Conservation (phyloP, 2,113 vertebrate genomes). For the Nothoprocta pentlandii region DNA sequence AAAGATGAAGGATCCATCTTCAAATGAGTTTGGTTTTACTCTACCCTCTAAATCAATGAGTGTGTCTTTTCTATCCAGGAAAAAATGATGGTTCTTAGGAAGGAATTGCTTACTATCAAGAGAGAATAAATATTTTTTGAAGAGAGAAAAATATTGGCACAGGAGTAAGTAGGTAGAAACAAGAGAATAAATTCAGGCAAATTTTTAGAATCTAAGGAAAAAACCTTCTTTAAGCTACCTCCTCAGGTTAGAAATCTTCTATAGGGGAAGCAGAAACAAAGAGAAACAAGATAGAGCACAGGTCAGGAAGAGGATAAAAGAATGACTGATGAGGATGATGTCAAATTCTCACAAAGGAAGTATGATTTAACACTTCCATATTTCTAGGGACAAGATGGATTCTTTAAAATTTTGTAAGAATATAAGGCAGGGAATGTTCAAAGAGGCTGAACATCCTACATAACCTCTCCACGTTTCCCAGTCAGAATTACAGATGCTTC, state of each 20-base stretch:
- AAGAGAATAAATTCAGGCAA: background rate
- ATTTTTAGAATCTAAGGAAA: background rate
- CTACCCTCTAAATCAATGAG: background rate
- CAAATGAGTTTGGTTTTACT: background rate
- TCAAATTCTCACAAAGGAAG: constrained; percentile 16
- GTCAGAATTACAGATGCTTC: constrained; percentile 7
- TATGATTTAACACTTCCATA: background rate
- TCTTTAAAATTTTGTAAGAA: background rate
- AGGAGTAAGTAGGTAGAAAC: background rate
- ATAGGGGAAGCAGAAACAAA: background rate
- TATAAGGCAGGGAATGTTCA: background rate
- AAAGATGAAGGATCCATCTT: background rate
- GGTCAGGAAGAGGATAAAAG: background rate
- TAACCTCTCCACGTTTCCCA: background rate
- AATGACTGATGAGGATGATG: background rate
- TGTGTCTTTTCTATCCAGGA: background rate
- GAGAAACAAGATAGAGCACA: background rate
- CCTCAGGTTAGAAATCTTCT: background rate
- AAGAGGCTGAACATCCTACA: background rate
- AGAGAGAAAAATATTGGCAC: background rate
- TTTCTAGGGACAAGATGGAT: background rate
- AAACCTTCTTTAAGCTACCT: background rate
- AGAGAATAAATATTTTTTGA: background rate
- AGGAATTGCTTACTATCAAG: background rate
- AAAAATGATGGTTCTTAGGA: background rate